Conservation (phyloP, 2,888 invertebrate genomes). For the Drosophila austrosaltans region DNA sequence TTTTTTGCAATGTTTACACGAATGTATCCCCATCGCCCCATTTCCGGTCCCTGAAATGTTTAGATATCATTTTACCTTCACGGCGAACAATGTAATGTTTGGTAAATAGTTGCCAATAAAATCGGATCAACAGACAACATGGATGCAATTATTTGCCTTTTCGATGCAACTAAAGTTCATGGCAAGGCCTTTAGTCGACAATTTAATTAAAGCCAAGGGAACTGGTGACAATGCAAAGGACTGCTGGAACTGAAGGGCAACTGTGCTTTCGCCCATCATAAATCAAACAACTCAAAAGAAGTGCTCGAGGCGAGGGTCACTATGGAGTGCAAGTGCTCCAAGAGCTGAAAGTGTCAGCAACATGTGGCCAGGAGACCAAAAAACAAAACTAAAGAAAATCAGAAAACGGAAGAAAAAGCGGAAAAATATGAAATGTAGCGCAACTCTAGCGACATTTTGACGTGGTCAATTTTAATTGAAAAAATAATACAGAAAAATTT, state of each 20-base stretch:
- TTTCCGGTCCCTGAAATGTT: conserved; percentile 49
- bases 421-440: conserved; percentile 47
- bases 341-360: conserved; percentile 78
- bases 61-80: conserved; percentile 63
- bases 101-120: conserved; percentile 64
- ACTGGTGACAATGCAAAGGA: conserved; percentile 64
- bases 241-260: conserved; percentile 10
- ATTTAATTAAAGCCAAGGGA: conserved; percentile 65
- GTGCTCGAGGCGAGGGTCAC: background rate
- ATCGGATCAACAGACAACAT: conserved; percentile 53
- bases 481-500: conserved; percentile 63
- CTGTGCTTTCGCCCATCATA: conserved; percentile 50
- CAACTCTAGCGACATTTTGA: conserved; percentile 54
- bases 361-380: conserved; percentile 64
- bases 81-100: conserved; percentile 50
- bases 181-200: conserved; percentile 35
- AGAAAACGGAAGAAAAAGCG: conserved; percentile 37
- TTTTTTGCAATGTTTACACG: conserved; percentile 62
- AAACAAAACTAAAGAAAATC: conserved; percentile 52
- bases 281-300: conserved; percentile 53
- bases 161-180: conserved; percentile 52
- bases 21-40: conserved; percentile 24
- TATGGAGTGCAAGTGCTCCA: conserved; percentile 24
- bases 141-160: conserved; percentile 60
- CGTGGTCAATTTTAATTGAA: conserved; percentile 77